phyloP scores from a whole-genome alignment of 1,140 invertebrate species.

The Drosophila bipectinata region DNA sequence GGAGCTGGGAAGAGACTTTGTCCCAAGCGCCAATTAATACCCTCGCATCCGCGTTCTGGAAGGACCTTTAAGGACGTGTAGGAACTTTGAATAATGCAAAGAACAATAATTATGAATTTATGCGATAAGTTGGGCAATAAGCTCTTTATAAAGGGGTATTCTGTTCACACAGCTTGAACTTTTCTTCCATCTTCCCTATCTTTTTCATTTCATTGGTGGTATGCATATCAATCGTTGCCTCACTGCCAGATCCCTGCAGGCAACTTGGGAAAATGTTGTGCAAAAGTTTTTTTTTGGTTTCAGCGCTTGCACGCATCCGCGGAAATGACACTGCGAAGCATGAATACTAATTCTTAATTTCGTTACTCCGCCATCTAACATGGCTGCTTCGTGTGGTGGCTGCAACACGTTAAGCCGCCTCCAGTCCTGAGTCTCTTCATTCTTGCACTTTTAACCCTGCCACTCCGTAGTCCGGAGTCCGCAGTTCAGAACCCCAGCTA shows the following conservation, averaged over 20 bases:
- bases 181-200: conserved; percentile 32
- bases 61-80: neutral
- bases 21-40: conserved; percentile 11
- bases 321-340: conserved; percentile 79
- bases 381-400: conserved; percentile 11
- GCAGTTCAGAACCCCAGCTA: conserved; percentile 12
- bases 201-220: conserved; percentile 28
- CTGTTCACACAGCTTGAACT: conserved; percentile 63
- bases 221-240: conserved; percentile 62
- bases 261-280: conserved; percentile 32
- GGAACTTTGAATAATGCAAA: conserved; percentile 69
- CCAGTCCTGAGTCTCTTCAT: conserved; percentile 27
- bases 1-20: neutral
- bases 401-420: conserved; percentile 69
- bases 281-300: conserved; percentile 46
- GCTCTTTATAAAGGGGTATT: conserved; percentile 35
- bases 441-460: conserved; percentile 22
- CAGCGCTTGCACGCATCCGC: conserved; percentile 65
- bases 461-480: neutral
- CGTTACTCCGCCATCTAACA: conserved; percentile 48
- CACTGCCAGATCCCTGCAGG: conserved; percentile 11
- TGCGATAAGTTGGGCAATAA: conserved; percentile 73
- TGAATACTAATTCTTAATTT: conserved; percentile 82
- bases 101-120: conserved; percentile 80
- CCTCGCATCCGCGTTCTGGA: conserved; percentile 9